Base-by-base conservation (phyloP, 2,113 vertebrate genomes). In the Nibea coibor region DNA sequence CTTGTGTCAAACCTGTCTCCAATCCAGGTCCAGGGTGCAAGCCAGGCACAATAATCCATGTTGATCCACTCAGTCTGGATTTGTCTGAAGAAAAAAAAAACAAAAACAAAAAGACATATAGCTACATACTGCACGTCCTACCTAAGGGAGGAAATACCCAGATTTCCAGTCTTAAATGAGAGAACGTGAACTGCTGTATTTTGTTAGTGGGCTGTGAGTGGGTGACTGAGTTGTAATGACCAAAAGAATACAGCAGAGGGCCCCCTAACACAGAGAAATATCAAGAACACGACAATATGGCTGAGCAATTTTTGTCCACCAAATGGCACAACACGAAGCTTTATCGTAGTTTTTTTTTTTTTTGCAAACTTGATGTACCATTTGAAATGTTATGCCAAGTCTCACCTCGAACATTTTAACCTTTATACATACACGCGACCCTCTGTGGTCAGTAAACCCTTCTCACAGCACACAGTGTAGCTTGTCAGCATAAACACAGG, bases 211-310 rank as follows among this genome's bases (percentile, higher is more conserved):
- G 14, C 28, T 54, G 1, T 66, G 42, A 63, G 10, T 24, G 5
- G 1, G 5, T 54, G 19, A 69, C 28, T 19, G 42, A 4, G 15
- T 3, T 78, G 80, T 78, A 69, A 71, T 75, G 1, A 53, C 17
- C 53, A 62, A 5, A 78, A 71, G 4, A 47, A 28, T 17, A 5
- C 80, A 86, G 65, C 64, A 86, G 76, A 67, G 19, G 69, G 64
- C 50, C 2, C 59, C 70, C 4, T 22, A 43, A 26, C 22, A 57
- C 58, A 22, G 12, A 57, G 3, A 16, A 8, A 5, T 35, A 20
- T 31, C 6, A n/a, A 20, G 4, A 3, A 28, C 10, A 8, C 5
- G 12, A 54, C 17, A 43, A 42, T 4, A 14, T 39, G 35, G 8
- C 35, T 39, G 35, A 39, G 1, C 35, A 39, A 8, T 39, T 39